Percentiles rank a stretch among this genome's conserved stretches.
Conservation (phyloP, 2,797 vertebrate genomes). For the Ceryle rudis region DNA sequence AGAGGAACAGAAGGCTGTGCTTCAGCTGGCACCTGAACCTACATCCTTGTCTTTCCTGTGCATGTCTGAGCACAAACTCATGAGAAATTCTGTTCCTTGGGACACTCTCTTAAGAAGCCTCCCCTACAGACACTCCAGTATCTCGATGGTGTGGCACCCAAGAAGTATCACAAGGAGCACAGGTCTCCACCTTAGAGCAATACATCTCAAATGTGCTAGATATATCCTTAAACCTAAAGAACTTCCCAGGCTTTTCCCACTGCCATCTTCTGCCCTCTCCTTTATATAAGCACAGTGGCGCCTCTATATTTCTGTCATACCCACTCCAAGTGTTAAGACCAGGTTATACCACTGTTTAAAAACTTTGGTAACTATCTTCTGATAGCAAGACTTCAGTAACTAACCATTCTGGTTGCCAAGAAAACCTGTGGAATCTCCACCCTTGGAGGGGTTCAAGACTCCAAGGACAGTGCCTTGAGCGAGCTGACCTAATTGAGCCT, state of each 20-base stretch:
- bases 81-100: neutral
- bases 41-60: neutral
- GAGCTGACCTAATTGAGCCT: neutral
- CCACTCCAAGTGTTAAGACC: neutral
- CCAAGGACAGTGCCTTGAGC: neutral
- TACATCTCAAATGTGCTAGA: neutral
- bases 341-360: neutral
- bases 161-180: neutral
- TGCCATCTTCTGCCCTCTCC: neutral
- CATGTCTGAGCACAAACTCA: neutral
- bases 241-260: neutral
- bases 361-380: neutral
- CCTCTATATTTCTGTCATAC: neutral
- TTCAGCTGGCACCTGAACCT: neutral
- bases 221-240: neutral
- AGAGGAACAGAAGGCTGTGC: neutral
- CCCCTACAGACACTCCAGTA: rapidly evolving
- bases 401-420: neutral
- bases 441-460: neutral
- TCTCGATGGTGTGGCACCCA: neutral
- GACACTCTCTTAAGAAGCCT: neutral
- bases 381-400: neutral
- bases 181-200: neutral
- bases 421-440: neutral
- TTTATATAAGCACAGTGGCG: rapidly evolving